Conservation (phyloP, 2,797 vertebrate genomes). For the Margarornis squamiger region DNA sequence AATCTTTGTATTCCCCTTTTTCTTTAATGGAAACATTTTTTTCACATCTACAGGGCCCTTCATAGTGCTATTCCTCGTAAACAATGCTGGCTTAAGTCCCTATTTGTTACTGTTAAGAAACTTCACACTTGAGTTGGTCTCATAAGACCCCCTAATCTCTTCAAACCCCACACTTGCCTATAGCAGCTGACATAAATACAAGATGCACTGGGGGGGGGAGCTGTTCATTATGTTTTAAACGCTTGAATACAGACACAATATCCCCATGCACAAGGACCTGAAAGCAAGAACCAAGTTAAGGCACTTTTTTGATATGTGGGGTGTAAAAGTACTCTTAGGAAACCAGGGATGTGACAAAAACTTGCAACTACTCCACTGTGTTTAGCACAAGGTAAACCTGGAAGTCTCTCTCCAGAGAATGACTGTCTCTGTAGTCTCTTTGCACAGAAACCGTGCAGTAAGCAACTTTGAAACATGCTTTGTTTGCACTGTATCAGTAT, state of each 20-base stretch:
- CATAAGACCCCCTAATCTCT: not conserved
- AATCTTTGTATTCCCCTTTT: not conserved
- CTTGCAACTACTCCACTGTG: not conserved
- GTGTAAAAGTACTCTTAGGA: not conserved
- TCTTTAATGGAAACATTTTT: conserved; percentile 3
- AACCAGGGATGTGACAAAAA: not conserved
- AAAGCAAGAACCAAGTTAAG: not conserved
- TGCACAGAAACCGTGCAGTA: conserved; percentile 11
- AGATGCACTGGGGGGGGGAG: not conserved
- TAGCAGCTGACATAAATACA: conserved; percentile 32
- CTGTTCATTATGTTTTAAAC: conserved; percentile 36
- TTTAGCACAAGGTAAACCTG: conserved; percentile 17
- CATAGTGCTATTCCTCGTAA: not conserved
- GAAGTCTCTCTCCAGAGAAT: not conserved
- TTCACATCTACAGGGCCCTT: not conserved
- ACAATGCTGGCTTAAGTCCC: conserved; percentile 22
- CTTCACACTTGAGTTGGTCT: conserved; percentile 45
- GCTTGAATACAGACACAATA: not conserved
- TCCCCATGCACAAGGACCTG: not conserved
- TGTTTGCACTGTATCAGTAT: conserved; percentile 17
- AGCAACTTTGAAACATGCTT: conserved; percentile 52
- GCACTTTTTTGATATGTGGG: not conserved
- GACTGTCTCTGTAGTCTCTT: not conserved
- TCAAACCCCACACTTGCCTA: conserved; percentile 5
- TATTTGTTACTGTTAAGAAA: conserved; percentile 42